Conservation (phyloP, 1,140 invertebrate genomes). For the Heliconius melpomene region DNA sequence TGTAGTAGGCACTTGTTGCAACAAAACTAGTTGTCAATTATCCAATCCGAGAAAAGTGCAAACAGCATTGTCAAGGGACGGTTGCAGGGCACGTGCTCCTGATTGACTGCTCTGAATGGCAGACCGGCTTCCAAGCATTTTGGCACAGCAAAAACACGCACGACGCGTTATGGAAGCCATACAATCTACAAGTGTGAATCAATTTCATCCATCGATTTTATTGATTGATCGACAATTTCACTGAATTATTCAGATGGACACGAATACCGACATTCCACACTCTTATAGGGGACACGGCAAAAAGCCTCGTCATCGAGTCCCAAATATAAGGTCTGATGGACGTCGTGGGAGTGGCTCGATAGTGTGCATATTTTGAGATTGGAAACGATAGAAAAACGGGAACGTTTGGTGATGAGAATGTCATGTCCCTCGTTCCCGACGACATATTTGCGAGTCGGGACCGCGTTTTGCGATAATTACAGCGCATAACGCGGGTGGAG, state of each 20-base stretch:
- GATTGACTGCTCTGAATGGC: conserved; percentile 69
- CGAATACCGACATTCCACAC: conserved; percentile 70
- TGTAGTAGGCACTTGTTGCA: conserved; percentile 38
- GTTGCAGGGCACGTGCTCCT: conserved; percentile 58
- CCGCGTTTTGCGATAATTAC: conserved; percentile 78
- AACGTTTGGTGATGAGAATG: conserved; percentile 78
- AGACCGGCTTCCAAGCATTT: conserved; percentile 71
- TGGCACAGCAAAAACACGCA: conserved; percentile 63
- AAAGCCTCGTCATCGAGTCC: conserved; percentile 56
- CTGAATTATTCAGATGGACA: conserved; percentile 78
- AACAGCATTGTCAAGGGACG: conserved; percentile 59
- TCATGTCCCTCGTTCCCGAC: conserved; percentile 77
- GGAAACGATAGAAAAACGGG: conserved; percentile 65
- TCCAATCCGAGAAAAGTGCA: conserved; percentile 58
- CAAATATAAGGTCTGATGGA: conserved; percentile 56
- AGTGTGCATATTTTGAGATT: conserved; percentile 58
- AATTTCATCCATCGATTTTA: conserved; percentile 78
- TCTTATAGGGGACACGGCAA: conserved; percentile 61
- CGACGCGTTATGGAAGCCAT: conserved; percentile 68
- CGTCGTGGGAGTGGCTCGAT: conserved; percentile 67
- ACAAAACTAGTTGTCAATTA: conserved; percentile 57
- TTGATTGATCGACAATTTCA: conserved; percentile 78
- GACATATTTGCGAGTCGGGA: conserved; percentile 78
- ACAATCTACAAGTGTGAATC: conserved; percentile 75
- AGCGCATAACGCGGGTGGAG: conserved; percentile 72